Percentiles rank a stretch among this genome's conserved stretches.
Conservation (phyloP, 2,113 vertebrate genomes). For the Micromys minutus region DNA sequence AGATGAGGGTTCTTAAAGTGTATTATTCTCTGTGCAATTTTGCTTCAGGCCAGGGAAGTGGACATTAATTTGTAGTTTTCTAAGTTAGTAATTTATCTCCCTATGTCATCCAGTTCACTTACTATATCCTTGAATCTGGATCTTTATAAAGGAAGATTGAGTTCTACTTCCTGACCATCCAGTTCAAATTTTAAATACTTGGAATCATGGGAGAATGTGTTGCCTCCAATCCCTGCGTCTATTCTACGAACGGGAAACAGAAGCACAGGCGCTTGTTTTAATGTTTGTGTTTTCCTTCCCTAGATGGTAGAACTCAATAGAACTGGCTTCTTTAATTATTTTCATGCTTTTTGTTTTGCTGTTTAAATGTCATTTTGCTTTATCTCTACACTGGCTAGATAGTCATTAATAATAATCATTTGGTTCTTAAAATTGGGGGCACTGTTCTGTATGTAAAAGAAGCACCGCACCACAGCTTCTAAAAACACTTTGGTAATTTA, state of each 20-base stretch:
- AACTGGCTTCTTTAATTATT: neutral
- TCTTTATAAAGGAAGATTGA: conserved; percentile 67
- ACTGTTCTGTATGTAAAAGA: neutral
- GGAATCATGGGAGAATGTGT: conserved; percentile 59
- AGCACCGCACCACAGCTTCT: neutral
- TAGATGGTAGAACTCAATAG: neutral
- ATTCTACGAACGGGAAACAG: neutral
- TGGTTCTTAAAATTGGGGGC: neutral
- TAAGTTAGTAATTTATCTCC: conserved; percentile 75
- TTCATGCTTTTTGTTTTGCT: neutral
- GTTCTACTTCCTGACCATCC: conserved; percentile 54
- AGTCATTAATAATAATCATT: neutral
- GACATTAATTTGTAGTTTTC: conserved; percentile 76
- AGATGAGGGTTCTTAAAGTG: conserved; percentile 74
- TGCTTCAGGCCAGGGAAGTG: conserved; percentile 67
- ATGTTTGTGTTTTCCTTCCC: neutral
- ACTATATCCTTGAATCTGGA: conserved; percentile 60
- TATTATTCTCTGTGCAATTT: conserved; percentile 75
- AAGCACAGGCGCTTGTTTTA: neutral
- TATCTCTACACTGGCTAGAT: neutral
- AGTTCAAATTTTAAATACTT: conserved; percentile 33
- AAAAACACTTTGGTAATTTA: neutral
- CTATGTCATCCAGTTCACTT: conserved; percentile 46
- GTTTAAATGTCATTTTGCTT: neutral
- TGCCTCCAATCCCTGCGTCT: conserved; percentile 13